Evolutionary conservation across 2,888 invertebrate species (phyloP), one percentile per base, ranked within the genome.

Genomic region (Apodemia hepburni): DNA sequence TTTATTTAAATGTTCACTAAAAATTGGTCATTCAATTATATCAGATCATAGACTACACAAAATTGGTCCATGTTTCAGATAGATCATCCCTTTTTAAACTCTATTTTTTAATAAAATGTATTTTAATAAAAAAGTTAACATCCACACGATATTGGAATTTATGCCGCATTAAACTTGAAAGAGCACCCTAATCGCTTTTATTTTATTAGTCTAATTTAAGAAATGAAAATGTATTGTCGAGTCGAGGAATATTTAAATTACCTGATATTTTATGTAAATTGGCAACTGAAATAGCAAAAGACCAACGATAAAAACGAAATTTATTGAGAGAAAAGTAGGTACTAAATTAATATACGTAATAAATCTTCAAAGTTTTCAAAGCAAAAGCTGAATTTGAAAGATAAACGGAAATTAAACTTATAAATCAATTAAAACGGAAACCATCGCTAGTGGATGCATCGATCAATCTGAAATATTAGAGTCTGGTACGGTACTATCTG

Each of bases 401-500:
- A 18, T 51, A 51, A 57, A 29, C 27, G 54, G 12, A 57, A 57
- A 12, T 57, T 7, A 27, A 51, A 6, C 15, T 29, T n/a, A 57
- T 57, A 57, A 57, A 57, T 27, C 57, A 57, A 57, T 57, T 27
- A 8, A 27, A 57, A 54, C 29, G 15, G 15, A 57, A 54, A 15
- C 57, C 29, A 7, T 29, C 15, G 22, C 51, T 57, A 57, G 29
- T 6, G n/a, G 29, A 57, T 29, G 57, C 57, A 29, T 29, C 27
- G 57, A 57, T 57, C 57, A 57, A 29, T 57, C 57, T 57, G 15
- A 27, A 57, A 57, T 12, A 57, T 57, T 27, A 29, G 57, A 7
- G 57, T 57, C 57, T 6, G 29, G 27, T 29, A 57, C 57, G 57
- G 8, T 57, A 57, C 29, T 27, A n/a, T 29, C 8, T 29, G 27